Evolutionary conservation across 2,888 invertebrate species (phyloP), one percentile per base, ranked within the genome.

Genomic region (Cheilosia variabilis): DNA sequence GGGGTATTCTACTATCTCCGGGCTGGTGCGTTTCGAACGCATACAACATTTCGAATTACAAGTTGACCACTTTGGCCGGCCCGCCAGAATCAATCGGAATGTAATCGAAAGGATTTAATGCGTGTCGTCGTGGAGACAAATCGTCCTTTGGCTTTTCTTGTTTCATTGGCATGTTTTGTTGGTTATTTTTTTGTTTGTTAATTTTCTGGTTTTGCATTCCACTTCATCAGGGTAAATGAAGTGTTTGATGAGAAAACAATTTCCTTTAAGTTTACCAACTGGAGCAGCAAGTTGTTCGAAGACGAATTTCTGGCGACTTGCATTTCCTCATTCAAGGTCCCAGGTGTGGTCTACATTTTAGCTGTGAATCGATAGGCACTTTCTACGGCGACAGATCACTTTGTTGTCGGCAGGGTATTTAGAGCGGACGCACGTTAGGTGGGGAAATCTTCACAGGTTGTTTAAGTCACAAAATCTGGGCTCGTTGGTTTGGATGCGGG

Each of bases 1-100:
- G 58, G 69, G 41, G 73, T 15, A 31, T 37, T 58, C 45, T 62
- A 7, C 7, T 27, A 71, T 71, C 65, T 7, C 6, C n/a, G 17
- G 65, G 47, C 53, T 50, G 62, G 47, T 69, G 69, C 27, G 7
- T 63, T 57, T 4, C 13, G 52, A 81, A 58, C 10, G 63, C 22
- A 60, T 52, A 13, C 37, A 84, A 86, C 86, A 86, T 77, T 86
- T 86, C 81, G 76, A 86, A 72, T 86, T 81, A 86, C 86, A 86
- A 80, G 80, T 76, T 63, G 71, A 80, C 62, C 86, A 80, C 75
- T 86, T 80, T 80, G 80, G 76, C 62, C 80, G 77, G 50, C 52
- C 58, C 52, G 76, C 83, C 78, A 79, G 78, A 84, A 60, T 84
- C 78, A 83, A 77, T 83, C 60, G 73, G 79, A 79, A 83, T 83